Evolutionary conservation across 2,888 invertebrate species (phyloP).

Genomic region (Lordiphosa andalusiaca): DNA sequence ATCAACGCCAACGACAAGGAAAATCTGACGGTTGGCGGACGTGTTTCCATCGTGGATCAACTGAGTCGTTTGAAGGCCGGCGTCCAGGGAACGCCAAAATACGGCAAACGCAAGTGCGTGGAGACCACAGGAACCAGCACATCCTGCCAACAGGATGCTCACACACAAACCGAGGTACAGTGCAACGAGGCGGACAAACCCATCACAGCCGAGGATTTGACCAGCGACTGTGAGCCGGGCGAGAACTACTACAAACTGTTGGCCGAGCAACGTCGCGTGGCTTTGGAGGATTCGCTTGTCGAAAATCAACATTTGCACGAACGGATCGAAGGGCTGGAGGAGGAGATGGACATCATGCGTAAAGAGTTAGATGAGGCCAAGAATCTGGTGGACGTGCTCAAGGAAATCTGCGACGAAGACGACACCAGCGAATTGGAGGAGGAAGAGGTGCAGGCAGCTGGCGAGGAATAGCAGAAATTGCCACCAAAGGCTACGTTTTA

Average conservation of each 20-base stretch:
- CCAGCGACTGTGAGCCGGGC: conserved; percentile 85
- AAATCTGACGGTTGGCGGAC: conserved; percentile 88
- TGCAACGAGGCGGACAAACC: conserved; percentile 39
- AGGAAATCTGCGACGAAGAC: conserved; percentile 85
- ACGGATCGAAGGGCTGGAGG: conserved; percentile 80
- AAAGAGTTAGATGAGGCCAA: conserved; percentile 89
- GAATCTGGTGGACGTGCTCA: conserved; percentile 87
- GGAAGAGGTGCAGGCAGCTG: conserved; percentile 17
- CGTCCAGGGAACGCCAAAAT: conserved; percentile 78
- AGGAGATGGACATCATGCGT: conserved; percentile 85
- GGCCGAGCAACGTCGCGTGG: conserved; percentile 87
- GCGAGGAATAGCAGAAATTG: conserved; percentile 19
- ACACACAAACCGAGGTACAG: conserved; percentile 80
- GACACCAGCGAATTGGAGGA: conserved; percentile 78
- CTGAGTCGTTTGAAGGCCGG: conserved; percentile 82
- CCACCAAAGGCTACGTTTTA: conserved; percentile 32
- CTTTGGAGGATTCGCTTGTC: conserved; percentile 86
- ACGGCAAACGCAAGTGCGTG: conserved; percentile 80
- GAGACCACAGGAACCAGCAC: conserved; percentile 60
- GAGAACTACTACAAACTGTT: conserved; percentile 89
- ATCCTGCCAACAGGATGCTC: conserved; percentile 38
- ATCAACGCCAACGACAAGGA: conserved; percentile 86
- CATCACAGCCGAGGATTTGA: conserved; percentile 86
- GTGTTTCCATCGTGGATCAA: conserved; percentile 81
- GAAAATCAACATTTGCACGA: conserved; percentile 85